Evolutionary conservation across 2,113 vertebrate genomes (phyloP).

Genomic region (Nestor notabilis): DNA sequence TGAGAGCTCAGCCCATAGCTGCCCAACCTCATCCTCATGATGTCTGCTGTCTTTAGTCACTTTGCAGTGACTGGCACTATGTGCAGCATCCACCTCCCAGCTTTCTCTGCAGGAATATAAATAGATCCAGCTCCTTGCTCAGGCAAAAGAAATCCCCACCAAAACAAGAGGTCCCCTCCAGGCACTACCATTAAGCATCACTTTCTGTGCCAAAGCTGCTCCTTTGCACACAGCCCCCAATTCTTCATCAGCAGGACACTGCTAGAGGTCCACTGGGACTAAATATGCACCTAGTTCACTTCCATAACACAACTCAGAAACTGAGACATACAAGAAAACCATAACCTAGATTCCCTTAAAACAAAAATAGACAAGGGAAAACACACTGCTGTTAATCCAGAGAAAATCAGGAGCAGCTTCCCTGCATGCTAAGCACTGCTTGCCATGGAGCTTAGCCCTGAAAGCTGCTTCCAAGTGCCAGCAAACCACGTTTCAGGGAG

Average conservation of each 20-base stretch:
- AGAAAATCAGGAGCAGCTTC: constrained; percentile 13
- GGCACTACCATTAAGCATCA: background rate
- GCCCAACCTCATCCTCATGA: background rate
- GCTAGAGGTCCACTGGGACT: background rate
- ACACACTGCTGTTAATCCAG: background rate
- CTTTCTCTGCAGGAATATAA: background rate
- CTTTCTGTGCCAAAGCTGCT: background rate
- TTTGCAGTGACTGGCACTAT: background rate
- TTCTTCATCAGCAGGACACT: background rate
- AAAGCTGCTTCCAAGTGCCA: background rate
- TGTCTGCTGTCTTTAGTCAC: background rate
- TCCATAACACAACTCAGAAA: background rate
- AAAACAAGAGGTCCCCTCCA: background rate
- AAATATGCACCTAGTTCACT: fast-evolving
- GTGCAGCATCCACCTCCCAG: background rate
- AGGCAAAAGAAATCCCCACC: background rate
- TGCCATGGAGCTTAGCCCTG: fast-evolving
- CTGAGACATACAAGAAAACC: background rate
- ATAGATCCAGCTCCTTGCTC: background rate
- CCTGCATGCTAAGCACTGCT: background rate
- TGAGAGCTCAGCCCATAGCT: background rate
- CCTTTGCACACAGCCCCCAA: background rate
- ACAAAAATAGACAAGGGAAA: constrained; percentile 3
- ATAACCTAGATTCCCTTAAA: constrained; percentile 25
- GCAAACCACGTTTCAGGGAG: background rate